Base-by-base conservation (phyloP, 2,888 invertebrate species). In the Anorthoa munda region DNA sequence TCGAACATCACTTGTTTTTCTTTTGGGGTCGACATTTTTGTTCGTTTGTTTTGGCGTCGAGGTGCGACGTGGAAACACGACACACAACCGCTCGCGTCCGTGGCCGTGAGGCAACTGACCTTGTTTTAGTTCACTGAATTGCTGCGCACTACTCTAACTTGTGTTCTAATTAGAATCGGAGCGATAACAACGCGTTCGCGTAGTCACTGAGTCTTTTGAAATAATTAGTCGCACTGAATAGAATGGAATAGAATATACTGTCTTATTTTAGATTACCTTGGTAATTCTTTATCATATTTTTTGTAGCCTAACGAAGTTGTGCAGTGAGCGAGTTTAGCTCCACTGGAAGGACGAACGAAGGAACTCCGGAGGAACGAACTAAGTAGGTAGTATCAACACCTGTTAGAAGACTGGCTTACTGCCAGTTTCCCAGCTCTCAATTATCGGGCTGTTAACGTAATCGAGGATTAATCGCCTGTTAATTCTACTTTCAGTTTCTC, bases 51-150 rank as follows among this genome's bases (percentile, higher is more conserved):
- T 15, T 60, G 26, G 26, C 23, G 48, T n/a, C 4, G 21, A 48
- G 2, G 0, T 15, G 39, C 12, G n/a, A 7, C 18, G 7, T 2
- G 4, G 1, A 2, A 2, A n/a, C 13, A 12, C 5, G 0, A 23
- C 1, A 18, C n/a, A 60, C 53, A 23, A 7, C 9, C 13, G 12
- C n/a, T 23, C 59, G 31, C 51, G 13, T 23, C 60, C 3, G 5
- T 9, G 53, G 45, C 73, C 64, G 64, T 60, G 59, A 12, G 77
- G 79, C 55, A 50, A 72, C 80, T 77, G 80, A 65, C 80, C 59
- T 31, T 21, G 53, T 18, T 59, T 65, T 45, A 77, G 79, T 60
- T 60, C 73, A 9, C 77, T 77, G 79, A 77, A 51, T 76, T 72
- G 53, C 4, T 21, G 26, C 46, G 11, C 56, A 26, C 61, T 26